Evolutionary conservation across 2,113 vertebrate genomes (phyloP).

Genomic region (Procapra przewalskii): DNA sequence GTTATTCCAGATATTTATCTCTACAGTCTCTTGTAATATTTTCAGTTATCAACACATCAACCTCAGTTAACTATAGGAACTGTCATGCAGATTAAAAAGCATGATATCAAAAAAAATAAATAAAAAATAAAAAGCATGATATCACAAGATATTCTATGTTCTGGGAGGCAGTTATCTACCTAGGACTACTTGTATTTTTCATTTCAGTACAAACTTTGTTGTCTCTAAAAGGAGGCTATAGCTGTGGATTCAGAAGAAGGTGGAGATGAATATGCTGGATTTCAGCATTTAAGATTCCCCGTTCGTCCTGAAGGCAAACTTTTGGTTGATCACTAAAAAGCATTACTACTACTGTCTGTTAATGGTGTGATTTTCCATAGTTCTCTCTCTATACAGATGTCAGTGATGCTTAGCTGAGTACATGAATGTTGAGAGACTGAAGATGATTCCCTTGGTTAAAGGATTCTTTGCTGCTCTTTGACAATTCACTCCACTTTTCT

Average conservation of each 20-base stretch:
- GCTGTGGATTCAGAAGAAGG: not conserved
- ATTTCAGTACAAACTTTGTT: not conserved
- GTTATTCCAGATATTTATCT: not conserved
- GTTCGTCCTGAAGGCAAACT: not conserved
- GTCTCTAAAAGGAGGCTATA: not conserved
- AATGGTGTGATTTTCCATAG: not conserved
- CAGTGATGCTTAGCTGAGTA: not conserved
- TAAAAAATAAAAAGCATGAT: not conserved
- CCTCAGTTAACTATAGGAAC: not conserved
- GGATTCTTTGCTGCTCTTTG: not conserved
- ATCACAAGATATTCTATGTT: too few relatives aligned
- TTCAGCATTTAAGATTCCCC: not conserved
- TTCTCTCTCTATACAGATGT: not conserved
- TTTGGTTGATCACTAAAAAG: not conserved
- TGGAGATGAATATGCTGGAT: not conserved
- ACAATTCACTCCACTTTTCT: not conserved
- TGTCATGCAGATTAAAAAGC: not conserved
- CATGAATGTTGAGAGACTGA: not conserved
- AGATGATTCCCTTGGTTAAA: not conserved
- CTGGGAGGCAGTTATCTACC: not conserved
- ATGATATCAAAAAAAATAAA: too few relatives aligned
- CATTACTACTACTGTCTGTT: not conserved
- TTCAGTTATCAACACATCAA: not conserved
- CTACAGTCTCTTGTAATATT: too few relatives aligned
- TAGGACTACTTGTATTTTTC: not conserved